Evolutionary conservation across 2,113 vertebrate species (phyloP).

Genomic region (Eudorcas thomsonii): DNA sequence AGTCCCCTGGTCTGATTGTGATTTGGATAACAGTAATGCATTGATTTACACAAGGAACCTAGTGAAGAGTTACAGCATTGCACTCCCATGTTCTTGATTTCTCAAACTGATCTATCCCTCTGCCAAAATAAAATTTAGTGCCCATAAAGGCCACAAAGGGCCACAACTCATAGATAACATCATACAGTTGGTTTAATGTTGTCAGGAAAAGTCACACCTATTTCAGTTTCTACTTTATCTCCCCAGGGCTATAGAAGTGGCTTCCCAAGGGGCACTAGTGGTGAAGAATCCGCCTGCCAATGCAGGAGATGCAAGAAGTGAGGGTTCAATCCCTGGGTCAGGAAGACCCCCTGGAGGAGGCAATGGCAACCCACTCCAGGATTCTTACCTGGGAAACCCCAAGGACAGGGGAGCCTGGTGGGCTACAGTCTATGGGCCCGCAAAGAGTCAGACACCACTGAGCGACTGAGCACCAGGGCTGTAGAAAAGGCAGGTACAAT

Average conservation of each 20-base stretch:
- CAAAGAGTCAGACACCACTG: background rate
- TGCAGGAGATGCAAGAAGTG: background rate
- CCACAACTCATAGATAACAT: accelerated
- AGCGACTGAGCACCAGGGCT: background rate
- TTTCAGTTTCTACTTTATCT: background rate
- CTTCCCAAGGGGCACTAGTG: background rate
- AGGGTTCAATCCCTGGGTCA: background rate
- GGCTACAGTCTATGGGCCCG: background rate
- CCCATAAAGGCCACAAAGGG: background rate
- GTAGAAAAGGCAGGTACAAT: background rate
- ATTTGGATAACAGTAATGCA: background rate
- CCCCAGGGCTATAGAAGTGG: too few relatives aligned
- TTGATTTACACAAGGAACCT: background rate
- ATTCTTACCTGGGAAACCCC: background rate
- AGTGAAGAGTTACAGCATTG: background rate
- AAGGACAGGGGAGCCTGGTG: background rate
- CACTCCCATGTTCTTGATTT: background rate
- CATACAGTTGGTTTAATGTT: background rate
- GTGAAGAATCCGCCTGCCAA: background rate
- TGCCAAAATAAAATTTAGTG: background rate
- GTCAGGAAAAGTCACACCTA: background rate
- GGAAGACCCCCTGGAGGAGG: background rate
- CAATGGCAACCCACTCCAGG: background rate
- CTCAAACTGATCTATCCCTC: background rate
- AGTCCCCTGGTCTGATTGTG: background rate